Percentiles rank a stretch among this genome's conserved stretches.
These are phyloP conservation scores for Rotaria socialis DNA, from an alignment of 2,888 invertebrate genomes.

Conservation along the genomic window DNA sequence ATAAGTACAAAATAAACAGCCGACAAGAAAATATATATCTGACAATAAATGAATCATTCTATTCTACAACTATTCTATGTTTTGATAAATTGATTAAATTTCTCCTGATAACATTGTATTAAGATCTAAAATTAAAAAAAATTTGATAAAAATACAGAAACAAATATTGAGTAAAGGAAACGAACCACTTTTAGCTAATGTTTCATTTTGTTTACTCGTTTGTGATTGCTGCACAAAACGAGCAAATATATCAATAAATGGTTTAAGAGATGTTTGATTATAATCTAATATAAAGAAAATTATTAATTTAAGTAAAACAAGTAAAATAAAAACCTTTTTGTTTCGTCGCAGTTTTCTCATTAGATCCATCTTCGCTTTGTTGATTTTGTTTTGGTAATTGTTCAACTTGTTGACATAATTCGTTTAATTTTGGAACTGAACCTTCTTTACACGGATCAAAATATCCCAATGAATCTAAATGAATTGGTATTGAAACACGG, in stretches of 20 bases:
- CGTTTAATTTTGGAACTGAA: slow-evolving; percentile 39
- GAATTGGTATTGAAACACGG: slow-evolving; percentile 46
- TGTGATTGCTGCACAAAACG: neutral
- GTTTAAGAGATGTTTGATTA: neutral
- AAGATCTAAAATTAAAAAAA: neutral
- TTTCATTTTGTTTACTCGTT: slow-evolving; percentile 14
- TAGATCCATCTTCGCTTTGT: neutral
- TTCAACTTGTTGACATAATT: slow-evolving; percentile 44
- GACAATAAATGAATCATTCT: neutral
- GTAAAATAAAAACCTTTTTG: neutral
- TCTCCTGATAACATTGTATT: slow-evolving; percentile 27
- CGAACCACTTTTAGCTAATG: slow-evolving; percentile 28
- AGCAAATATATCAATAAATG: neutral
- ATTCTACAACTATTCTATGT: neutral
- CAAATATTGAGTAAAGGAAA: neutral
- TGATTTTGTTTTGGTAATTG: slow-evolving; percentile 35
- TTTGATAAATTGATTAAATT: neutral
- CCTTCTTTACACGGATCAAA: slow-evolving; percentile 44
- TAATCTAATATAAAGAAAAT: neutral
- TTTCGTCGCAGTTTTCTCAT: neutral
- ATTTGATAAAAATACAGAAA: neutral
- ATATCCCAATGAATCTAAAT: neutral
- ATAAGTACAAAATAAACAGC: neutral
- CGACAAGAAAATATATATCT: neutral
- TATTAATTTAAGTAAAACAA: too few species aligned